Evolutionary conservation across 2,888 invertebrate species (phyloP).

Genomic region (Yponomeuta evonymella): DNA sequence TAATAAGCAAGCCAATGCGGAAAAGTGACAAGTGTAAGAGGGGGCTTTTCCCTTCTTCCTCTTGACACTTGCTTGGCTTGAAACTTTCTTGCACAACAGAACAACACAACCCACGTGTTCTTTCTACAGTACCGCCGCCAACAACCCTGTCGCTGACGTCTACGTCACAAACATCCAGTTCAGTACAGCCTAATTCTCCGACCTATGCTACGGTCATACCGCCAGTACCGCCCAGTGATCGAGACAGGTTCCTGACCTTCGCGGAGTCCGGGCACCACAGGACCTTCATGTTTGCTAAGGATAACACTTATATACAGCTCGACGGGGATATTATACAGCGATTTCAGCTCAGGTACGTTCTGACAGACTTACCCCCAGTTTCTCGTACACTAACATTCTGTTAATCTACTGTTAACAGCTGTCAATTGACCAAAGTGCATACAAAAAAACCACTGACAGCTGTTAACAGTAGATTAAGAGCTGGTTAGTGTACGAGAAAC

Average conservation of each 20-base stretch:
- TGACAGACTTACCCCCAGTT: not conserved
- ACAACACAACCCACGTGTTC: no score
- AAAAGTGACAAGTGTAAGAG: no score
- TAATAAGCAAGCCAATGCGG: no score
- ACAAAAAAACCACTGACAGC: no score
- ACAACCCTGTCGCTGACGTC: slow-evolving; percentile 52
- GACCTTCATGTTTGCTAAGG: slow-evolving; percentile 94
- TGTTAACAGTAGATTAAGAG: no score
- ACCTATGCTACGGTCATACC: slow-evolving; percentile 69
- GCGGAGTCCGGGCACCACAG: slow-evolving; percentile 89
- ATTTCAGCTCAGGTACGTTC: slow-evolving; percentile 87
- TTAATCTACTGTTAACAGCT: no score
- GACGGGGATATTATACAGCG: slow-evolving; percentile 93
- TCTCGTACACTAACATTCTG: not conserved
- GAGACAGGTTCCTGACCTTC: slow-evolving; percentile 88
- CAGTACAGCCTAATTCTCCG: slow-evolving; percentile 50
- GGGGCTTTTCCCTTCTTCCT: no score
- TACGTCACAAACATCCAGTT: slow-evolving; percentile 25
- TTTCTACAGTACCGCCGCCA: slow-evolving; percentile 49
- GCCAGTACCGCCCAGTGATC: slow-evolving; percentile 82
- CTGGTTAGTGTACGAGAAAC: no score
- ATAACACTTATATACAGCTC: slow-evolving; percentile 92
- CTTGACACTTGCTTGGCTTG: no score
- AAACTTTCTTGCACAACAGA: no score
- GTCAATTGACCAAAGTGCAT: no score